phyloP scores from a whole-genome alignment of 2,888 invertebrate species.

The Poecilus cupreus region DNA sequence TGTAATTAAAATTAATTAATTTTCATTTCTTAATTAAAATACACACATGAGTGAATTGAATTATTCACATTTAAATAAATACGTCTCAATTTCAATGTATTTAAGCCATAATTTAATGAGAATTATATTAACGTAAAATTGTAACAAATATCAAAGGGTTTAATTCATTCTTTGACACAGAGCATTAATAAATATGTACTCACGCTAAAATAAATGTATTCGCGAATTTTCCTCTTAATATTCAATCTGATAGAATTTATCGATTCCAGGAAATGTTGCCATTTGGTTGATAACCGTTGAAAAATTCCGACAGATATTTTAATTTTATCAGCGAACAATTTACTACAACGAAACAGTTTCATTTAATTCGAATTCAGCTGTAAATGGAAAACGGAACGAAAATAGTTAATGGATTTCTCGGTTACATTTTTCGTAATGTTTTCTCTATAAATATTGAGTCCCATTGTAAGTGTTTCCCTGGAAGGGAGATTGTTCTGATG shows the following conservation, averaged over 20 bases:
- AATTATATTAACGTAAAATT: no score
- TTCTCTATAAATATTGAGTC: slow-evolving; percentile 25
- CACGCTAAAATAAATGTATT: no score
- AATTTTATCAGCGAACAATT: slow-evolving; percentile 12
- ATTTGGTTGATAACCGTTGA: neutral
- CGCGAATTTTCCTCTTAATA: neutral
- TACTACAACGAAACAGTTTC: neutral
- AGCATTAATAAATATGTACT: no score
- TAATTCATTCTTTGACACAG: no score
- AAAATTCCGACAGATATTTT: neutral
- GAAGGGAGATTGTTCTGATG: neutral
- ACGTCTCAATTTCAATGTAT: no score
- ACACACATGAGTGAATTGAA: no score
- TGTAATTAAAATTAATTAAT: no score
- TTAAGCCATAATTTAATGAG: no score
- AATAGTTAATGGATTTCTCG: slow-evolving; percentile 16
- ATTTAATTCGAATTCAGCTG: slow-evolving; percentile 9
- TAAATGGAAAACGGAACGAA: neutral
- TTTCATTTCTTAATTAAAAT: no score
- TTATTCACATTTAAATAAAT: no score
- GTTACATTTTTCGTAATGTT: slow-evolving; percentile 32
- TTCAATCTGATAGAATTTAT: neutral
- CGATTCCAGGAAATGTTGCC: neutral
- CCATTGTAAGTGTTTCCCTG: neutral
- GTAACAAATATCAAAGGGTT: no score